Evolutionary conservation across 2,888 invertebrate species (phyloP).

Genomic region (Pristionchus maxplancki): DNA sequence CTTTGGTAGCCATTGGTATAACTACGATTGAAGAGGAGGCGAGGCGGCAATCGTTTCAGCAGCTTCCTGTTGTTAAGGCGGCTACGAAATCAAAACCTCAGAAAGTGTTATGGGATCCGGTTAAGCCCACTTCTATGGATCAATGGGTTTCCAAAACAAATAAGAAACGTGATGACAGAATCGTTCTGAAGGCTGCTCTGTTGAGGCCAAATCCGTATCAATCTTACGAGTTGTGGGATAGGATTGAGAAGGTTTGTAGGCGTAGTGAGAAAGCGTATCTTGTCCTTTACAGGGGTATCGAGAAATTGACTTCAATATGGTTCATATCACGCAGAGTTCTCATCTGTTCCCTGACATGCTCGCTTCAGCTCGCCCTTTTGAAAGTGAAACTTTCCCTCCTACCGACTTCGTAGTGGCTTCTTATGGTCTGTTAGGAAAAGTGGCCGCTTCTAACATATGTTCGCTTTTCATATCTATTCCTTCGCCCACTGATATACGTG

Average conservation of each 20-base stretch:
- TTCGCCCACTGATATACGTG: neutral
- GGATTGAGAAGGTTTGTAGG: neutral
- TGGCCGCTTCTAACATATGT: neutral
- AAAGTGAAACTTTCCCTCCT: neutral
- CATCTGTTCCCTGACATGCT: neutral
- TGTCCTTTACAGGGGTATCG: neutral
- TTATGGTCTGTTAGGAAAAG: neutral
- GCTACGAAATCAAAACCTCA: neutral
- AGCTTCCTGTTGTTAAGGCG: neutral
- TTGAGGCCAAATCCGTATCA: neutral
- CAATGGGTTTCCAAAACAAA: neutral
- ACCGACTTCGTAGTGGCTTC: neutral
- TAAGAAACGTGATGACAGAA: neutral
- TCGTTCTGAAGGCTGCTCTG: neutral
- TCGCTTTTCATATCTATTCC: neutral
- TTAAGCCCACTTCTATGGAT: neutral
- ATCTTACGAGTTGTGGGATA: neutral
- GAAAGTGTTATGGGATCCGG: neutral
- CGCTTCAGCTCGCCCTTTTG: neutral
- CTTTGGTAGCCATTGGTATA: neutral
- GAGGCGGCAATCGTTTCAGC: neutral
- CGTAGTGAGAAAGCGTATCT: neutral
- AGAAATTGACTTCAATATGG: neutral
- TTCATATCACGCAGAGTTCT: neutral
- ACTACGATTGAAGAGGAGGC: neutral